These are phyloP conservation scores for Rhinolophus ferrumequinum DNA, from an alignment of 2,113 vertebrate species.

Conservation along the genomic window DNA sequence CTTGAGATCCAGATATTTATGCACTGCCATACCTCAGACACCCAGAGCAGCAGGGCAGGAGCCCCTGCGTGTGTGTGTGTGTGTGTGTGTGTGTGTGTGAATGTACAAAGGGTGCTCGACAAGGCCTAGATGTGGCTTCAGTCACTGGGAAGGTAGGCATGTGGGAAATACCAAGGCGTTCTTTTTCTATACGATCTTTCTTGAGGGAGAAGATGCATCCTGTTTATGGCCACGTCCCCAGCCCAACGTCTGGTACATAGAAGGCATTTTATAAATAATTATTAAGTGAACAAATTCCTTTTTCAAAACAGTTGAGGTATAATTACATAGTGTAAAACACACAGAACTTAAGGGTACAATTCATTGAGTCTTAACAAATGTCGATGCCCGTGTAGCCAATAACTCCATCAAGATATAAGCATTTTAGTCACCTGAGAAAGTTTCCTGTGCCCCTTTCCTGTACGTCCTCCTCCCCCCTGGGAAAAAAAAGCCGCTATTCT, in stretches of 20 bases:
- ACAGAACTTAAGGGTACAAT: background rate
- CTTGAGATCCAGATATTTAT: background rate
- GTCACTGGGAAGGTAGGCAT: background rate
- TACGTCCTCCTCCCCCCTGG: no score
- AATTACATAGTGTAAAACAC: background rate
- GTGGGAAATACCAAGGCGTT: background rate
- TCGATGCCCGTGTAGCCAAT: background rate
- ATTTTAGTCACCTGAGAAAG: background rate
- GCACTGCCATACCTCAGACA: background rate
- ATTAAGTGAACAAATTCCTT: background rate
- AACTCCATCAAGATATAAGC: background rate
- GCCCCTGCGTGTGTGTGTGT: background rate
- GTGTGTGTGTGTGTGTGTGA: background rate
- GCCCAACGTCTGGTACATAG: background rate
- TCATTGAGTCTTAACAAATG: background rate
- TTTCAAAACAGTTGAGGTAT: background rate
- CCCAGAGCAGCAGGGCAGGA: background rate
- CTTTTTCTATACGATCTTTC: background rate
- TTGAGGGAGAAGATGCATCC: background rate
- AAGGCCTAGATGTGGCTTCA: background rate
- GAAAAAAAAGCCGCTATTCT: background rate
- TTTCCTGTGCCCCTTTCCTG: background rate
- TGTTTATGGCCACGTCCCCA: background rate
- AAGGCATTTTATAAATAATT: constrained; percentile 20
- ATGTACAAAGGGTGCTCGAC: background rate